Conservation (phyloP, 2,797 vertebrate species). For the Notoglanidium macrostoma region DNA sequence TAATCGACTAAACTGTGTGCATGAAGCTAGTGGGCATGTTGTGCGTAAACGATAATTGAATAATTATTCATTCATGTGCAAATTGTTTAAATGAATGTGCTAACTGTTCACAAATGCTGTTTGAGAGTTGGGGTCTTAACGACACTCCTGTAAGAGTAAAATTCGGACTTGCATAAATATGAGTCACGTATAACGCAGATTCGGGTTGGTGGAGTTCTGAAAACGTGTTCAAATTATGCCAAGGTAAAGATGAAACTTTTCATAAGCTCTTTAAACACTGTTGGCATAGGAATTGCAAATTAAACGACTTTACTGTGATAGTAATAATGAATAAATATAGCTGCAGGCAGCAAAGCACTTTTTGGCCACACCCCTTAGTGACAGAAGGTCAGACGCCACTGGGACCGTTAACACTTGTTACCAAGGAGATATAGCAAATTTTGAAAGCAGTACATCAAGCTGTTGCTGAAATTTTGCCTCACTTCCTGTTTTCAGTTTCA, state of each 20-base stretch:
- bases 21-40: not conserved
- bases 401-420: not conserved
- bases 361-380: not conserved
- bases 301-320: not conserved
- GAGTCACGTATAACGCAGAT: not conserved
- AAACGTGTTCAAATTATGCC: not conserved
- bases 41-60: not conserved
- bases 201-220: not conserved
- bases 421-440: not conserved
- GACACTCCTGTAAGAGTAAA: not conserved
- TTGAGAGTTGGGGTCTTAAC: not conserved
- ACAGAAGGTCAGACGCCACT: not conserved
- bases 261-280: not conserved
- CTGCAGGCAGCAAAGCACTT: not conserved
- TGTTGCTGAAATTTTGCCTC: not conserved
- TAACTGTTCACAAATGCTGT: not conserved
- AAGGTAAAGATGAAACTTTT: not conserved
- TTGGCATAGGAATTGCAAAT: not conserved
- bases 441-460: not conserved
- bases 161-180: not conserved
- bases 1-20: not conserved
- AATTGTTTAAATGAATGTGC: not conserved
- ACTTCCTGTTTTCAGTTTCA: not conserved
- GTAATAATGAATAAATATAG: slow-evolving; percentile 3
- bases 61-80: slow-evolving; percentile 1